Base-by-base conservation (phyloP, 2,888 invertebrate species). In the Nasonovia ribisnigri region DNA sequence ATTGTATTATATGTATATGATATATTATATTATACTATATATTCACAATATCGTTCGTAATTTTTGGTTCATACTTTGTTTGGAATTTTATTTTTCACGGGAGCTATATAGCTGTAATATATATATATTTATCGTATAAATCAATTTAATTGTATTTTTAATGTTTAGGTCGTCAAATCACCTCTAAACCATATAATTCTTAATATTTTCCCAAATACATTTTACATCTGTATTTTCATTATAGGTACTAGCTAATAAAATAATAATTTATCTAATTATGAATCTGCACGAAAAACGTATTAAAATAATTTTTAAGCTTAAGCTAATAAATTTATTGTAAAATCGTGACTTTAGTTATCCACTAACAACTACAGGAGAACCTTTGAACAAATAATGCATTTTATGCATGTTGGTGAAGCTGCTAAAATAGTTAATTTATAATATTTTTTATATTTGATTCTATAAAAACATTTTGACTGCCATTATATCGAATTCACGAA, bases 211-310 rank as follows among this genome's bases (percentile, higher is more conserved):
- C 2, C 11, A 84, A 43, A 26, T 43, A 43, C 4, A 11, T 43
- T 43, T 43, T 43, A 86, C 13, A 43, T 24, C 16, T 43, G 43
- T 43, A 84, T 43, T 43, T 11, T 26, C 26, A 3, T 43, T 43
- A n/a, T n/a, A n/a, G n/a, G 43, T n/a, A 84, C 8, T 29, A 46
- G n/a, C 8, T 48, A 86, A 46, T 86, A 48, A 48, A 86, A 86
- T 48, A 48, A 46, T 48, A 86, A 16, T 86, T 86, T 6, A 86
- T 86, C 46, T 46, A 48, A 11, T 48, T 46, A 46, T 29, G n/a
- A 48, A 86, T 86, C 86, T 46, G 29, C 86, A 86, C 46, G 46
- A 86, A 86, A 86, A 86, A 43, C 46, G n/a, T 48, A 86, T 86
- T 86, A n/a, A 86, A 86, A 46, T 86, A 6, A n/a, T 46, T 86